A percentile compares a stretch with the other conserved stretches of the same genome.
These are phyloP conservation scores for Martes martes DNA, from an alignment of 2,113 vertebrate genomes.

Conservation along the genomic window DNA sequence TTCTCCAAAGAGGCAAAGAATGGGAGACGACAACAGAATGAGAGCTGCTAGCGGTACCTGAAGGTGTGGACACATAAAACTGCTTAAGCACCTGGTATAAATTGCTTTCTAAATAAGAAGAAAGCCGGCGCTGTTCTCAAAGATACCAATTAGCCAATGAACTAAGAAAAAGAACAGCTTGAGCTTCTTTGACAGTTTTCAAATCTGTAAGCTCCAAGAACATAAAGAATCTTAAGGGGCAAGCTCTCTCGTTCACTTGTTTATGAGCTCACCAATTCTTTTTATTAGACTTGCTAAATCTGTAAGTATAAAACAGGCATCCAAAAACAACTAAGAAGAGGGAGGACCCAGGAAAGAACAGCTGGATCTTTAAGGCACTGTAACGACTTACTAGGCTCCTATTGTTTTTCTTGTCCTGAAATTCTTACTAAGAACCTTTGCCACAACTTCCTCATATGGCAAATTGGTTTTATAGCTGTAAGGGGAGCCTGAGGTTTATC, in stretches of 20 bases:
- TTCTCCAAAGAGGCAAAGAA: neutral
- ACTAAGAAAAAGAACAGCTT: neutral
- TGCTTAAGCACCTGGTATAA: neutral
- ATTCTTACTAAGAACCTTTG: neutral
- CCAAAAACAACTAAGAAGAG: neutral
- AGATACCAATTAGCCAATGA: neutral
- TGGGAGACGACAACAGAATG: neutral
- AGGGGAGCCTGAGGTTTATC: neutral
- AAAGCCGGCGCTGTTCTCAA: neutral
- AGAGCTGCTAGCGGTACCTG: neutral
- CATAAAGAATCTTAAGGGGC: neutral
- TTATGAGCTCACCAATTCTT: neutral
- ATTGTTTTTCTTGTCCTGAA: neutral
- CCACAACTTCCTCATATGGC: neutral
- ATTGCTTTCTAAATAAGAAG: neutral
- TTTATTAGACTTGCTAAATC: neutral
- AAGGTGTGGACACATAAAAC: neutral
- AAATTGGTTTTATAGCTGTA: neutral
- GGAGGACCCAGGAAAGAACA: neutral
- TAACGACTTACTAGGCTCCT: neutral
- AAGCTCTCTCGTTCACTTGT: neutral
- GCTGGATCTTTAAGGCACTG: neutral
- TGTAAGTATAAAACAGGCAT: neutral
- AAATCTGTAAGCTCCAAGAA: constrained; percentile 14
- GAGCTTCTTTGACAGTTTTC: constrained; percentile 17